Evolutionary conservation across 2,888 invertebrate species (phyloP).

Genomic region (Eristalis tenax): DNA sequence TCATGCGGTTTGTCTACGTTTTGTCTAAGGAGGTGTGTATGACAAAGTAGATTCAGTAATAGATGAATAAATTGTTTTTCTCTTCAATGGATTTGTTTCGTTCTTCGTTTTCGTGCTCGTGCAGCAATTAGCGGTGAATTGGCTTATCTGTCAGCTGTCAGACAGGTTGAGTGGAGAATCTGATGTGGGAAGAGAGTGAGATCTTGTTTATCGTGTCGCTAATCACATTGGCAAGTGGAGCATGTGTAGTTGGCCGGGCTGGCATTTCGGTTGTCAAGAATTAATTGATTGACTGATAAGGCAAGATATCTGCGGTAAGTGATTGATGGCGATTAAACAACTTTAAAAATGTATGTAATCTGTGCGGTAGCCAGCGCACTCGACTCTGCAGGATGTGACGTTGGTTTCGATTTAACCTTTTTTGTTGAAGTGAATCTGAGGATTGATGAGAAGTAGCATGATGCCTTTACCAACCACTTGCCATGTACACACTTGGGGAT

Average conservation of each 20-base stretch:
- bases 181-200: not conserved
- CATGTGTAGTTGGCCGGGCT: not conserved
- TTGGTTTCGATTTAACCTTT: not conserved
- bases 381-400: not conserved
- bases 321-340: not conserved
- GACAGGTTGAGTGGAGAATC: not conserved
- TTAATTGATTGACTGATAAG: not conserved
- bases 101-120: slow-evolving; percentile 7
- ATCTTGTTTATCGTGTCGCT: not conserved
- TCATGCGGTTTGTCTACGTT: slow-evolving; percentile 54
- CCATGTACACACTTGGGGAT: no score
- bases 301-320: not conserved
- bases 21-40: slow-evolving; percentile 52
- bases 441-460: no score
- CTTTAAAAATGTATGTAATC: no score
- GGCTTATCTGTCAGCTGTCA: slow-evolving; percentile 22
- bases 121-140: slow-evolving; percentile 45
- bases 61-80: slow-evolving; percentile 23
- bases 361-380: no score
- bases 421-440: no score
- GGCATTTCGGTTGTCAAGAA: not conserved
- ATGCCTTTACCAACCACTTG: no score
- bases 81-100: not conserved
- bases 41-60: slow-evolving; percentile 45
- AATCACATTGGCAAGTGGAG: not conserved